phyloP scores from a whole-genome alignment of 2,797 vertebrate species.

The Sebastes steindachneri region DNA sequence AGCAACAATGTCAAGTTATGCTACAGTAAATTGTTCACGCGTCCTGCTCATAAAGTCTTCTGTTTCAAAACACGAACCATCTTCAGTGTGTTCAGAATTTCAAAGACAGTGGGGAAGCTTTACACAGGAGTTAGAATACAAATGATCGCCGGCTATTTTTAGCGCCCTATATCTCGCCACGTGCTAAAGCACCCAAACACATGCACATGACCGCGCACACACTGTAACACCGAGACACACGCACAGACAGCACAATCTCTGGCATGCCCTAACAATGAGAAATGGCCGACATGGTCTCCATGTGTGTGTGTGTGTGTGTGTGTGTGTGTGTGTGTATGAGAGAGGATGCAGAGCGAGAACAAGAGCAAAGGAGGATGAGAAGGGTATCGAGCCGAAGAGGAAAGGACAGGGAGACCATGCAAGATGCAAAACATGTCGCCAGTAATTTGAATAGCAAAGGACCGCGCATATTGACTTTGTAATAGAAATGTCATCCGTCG shows the following conservation, averaged over 20 bases:
- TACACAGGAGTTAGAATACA: constrained; percentile 38
- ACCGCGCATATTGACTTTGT: not conserved
- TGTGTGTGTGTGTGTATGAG: not conserved
- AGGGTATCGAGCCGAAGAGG: not conserved
- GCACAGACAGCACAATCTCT: constrained; percentile 42
- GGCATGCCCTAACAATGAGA: constrained; percentile 63
- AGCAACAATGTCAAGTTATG: not conserved
- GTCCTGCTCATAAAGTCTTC: constrained; percentile 10
- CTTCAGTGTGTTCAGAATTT: constrained; percentile 20
- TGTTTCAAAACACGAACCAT: not conserved
- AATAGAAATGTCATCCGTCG: constrained; percentile 15
- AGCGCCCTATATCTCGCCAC: constrained; percentile 5
- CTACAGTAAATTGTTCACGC: not conserved
- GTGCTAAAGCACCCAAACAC: constrained; percentile 18
- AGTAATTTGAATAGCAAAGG: constrained; percentile 39
- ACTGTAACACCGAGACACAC: constrained; percentile 14
- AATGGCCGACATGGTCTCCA: constrained; percentile 35
- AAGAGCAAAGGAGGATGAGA: constrained; percentile 1
- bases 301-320: not conserved
- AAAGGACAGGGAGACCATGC: constrained; percentile 11
- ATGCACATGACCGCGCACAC: not conserved
- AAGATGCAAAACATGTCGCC: constrained; percentile 12
- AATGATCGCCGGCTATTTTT: constrained; percentile 61
- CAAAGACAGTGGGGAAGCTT: constrained; percentile 21
- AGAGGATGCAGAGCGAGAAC: constrained; percentile 1